Base-by-base conservation (phyloP, 2,888 invertebrate genomes). In the Sicus ferrugineus region DNA sequence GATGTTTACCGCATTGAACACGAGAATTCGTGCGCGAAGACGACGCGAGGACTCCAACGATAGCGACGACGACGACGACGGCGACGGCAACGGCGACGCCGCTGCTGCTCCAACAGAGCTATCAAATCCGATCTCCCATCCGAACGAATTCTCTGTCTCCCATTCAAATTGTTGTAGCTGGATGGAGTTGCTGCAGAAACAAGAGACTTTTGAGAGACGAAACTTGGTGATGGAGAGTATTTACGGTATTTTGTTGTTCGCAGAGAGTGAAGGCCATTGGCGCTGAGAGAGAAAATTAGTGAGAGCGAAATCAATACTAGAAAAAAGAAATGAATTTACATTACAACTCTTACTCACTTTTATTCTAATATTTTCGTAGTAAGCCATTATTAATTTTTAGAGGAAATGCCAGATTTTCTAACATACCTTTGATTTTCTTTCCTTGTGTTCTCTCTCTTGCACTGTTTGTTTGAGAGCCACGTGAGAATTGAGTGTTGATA, bases 11-110 rank as follows among this genome's bases (percentile, higher is more conserved):
- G 67, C 67, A 31, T 42, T 30, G 21, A 67, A 67, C 16, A n/a
- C n/a, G n/a, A n/a, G n/a, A n/a, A 64, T 52, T 52, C 52, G 31
- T 64, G 23, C 19, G 52, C 56, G 56, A 42, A 67, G 48, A 58
- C 56, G 56, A 46, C 28, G 34, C 19, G 19, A 19, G 34, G 59
- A 23, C 6, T 38, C 38, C 54, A 14, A 62, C 68, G 70, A 48
- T 67, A 56, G 26, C 66, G 56, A 46, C 65, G 61, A 62, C 31
- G 68, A 61, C 54, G 52, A 65, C 69, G 28, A 56, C 69, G 61
- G 72, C 64, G 67, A 66, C 50, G 68, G 72, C 67, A 64, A 66
- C 42, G 38, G 23, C 4, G 46, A 46, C 75, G 76, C 4, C 38
- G 62, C 28, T 34, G 6, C 42, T 16, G 11, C 4, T 14, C n/a